Conservation (phyloP, 2,113 vertebrate genomes). For the Vulpes ferrilata region DNA sequence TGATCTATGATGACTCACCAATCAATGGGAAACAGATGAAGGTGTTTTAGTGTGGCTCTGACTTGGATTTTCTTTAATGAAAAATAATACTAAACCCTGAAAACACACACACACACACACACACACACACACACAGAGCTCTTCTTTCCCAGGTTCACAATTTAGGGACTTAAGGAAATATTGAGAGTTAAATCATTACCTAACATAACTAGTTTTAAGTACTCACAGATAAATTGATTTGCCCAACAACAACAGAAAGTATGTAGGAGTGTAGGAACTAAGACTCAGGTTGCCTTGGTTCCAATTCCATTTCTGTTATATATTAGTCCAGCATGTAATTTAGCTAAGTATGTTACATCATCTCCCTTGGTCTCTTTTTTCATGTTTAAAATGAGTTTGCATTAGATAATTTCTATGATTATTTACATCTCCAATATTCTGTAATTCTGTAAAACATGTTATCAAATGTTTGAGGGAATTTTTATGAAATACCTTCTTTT, state of each 20-base stretch:
- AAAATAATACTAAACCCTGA: neutral
- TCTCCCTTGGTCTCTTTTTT: neutral
- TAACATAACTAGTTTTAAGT: neutral
- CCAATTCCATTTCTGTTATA: neutral
- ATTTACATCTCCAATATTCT: neutral
- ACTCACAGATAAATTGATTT: neutral
- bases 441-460: neutral
- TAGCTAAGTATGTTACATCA: neutral
- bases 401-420: neutral
- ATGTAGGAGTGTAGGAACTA: neutral
- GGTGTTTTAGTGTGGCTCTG: neutral
- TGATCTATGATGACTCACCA: neutral
- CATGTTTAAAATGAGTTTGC: slow-evolving; percentile 5
- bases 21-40: neutral
- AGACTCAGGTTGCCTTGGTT: neutral
- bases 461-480: neutral
- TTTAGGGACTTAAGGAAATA: neutral
- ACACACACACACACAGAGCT: neutral
- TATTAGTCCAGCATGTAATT: neutral
- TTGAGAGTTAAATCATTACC: neutral
- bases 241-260: neutral
- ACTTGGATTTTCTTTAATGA: neutral
- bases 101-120: neutral
- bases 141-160: neutral
- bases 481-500: neutral